Evolutionary conservation across 1,140 invertebrate species (phyloP).

Genomic region (Dryas iulia): DNA sequence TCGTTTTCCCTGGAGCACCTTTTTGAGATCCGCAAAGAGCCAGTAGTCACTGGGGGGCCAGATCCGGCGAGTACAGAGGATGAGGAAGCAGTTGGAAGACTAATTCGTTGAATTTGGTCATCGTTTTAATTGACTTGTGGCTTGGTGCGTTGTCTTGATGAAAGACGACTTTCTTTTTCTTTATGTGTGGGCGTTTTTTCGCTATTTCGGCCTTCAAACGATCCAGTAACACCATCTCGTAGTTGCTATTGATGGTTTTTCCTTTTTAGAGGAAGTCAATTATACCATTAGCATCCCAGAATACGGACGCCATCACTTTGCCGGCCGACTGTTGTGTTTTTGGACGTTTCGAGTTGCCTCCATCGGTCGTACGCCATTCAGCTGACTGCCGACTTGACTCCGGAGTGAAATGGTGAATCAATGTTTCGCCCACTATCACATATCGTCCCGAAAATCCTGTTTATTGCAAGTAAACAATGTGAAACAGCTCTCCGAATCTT

Average conservation of each 20-base stretch:
- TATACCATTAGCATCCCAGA: too few relatives aligned
- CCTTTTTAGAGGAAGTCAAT: too few relatives aligned
- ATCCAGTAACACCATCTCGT: too few relatives aligned
- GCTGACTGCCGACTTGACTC: slow-evolving; percentile 30
- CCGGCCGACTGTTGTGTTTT: background rate
- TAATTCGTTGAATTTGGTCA: background rate
- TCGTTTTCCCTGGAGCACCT: background rate
- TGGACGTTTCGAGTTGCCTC: slow-evolving; percentile 21
- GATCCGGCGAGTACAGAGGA: background rate
- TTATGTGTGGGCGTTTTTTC: too few relatives aligned
- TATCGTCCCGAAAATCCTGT: slow-evolving; percentile 17
- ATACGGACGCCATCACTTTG: too few relatives aligned
- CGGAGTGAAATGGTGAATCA: slow-evolving; percentile 24
- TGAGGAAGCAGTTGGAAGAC: background rate
- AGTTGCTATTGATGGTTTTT: too few relatives aligned
- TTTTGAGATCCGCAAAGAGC: background rate
- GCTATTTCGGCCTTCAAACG: too few relatives aligned
- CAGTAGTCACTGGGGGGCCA: background rate
- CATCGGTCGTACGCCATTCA: slow-evolving; percentile 28
- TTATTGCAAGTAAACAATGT: slow-evolving; percentile 10
- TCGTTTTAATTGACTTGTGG: background rate
- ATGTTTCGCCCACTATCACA: slow-evolving; percentile 29
- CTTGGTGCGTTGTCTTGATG: too few relatives aligned
- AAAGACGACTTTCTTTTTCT: too few relatives aligned
- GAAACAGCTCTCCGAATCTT: slow-evolving; percentile 21